phyloP scores from a whole-genome alignment of 2,797 vertebrate genomes.

The Alectoris magna region DNA sequence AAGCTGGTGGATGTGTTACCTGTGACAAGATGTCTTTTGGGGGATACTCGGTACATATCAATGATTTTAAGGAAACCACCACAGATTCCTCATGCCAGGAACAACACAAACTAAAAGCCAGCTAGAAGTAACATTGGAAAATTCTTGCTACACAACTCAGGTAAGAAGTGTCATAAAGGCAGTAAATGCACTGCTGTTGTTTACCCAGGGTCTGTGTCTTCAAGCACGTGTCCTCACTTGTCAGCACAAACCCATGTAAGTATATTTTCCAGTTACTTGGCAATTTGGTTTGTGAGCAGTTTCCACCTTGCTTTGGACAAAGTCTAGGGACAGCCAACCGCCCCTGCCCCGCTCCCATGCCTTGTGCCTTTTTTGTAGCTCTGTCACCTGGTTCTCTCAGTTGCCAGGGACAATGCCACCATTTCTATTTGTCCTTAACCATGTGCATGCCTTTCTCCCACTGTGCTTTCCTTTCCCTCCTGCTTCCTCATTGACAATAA shows the following conservation, averaged over 20 bases:
- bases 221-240: neutral
- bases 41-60: neutral
- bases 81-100: neutral
- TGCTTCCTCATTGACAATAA: neutral
- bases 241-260: neutral
- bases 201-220: neutral
- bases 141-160: neutral
- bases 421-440: neutral
- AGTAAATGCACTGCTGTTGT: neutral
- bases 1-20: neutral
- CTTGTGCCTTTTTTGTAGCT: neutral
- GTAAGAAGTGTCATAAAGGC: neutral
- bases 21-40: neutral
- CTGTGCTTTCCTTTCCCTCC: neutral
- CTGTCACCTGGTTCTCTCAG: neutral
- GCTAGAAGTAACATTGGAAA: neutral
- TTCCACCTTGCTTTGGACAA: neutral
- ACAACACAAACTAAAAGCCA: neutral
- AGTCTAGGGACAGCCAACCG: neutral
- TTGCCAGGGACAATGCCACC: neutral
- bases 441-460: neutral
- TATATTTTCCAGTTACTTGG: neutral
- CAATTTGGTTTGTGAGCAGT: neutral
- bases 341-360: neutral
- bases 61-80: neutral